phyloP scores from a whole-genome alignment of 2,113 vertebrate genomes.

The Sterrhoptilus dennistouni region DNA sequence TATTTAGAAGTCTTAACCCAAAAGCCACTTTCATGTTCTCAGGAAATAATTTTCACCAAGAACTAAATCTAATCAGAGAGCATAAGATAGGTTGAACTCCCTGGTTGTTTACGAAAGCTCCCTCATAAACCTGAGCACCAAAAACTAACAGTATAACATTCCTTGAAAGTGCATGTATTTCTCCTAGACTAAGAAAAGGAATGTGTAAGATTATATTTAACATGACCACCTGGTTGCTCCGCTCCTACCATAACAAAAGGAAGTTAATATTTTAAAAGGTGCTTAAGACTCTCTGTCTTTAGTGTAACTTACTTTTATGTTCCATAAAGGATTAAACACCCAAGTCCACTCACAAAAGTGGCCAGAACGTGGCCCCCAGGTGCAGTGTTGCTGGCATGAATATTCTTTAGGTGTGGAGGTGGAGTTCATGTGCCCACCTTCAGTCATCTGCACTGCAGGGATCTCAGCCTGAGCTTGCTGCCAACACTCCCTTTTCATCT shows the following conservation, averaged over 20 bases:
- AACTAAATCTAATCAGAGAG: neutral
- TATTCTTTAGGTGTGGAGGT: neutral
- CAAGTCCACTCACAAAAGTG: neutral
- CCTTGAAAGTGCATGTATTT: slow-evolving; percentile 40
- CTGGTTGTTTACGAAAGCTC: slow-evolving; percentile 4
- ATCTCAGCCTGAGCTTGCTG: neutral
- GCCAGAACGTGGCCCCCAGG: neutral
- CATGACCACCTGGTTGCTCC: slow-evolving; percentile 18
- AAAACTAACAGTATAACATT: slow-evolving; percentile 41
- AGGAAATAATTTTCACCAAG: slow-evolving; percentile 20
- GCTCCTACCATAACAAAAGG: slow-evolving; percentile 9
- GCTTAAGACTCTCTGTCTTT: neutral
- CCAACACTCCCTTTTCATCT: neutral
- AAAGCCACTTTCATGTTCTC: neutral
- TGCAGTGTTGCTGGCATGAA: neutral
- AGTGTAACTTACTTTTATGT: neutral
- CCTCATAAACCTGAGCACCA: neutral
- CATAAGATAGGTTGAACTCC: neutral
- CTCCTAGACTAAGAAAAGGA: slow-evolving; percentile 22
- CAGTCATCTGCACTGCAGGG: neutral
- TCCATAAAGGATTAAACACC: neutral
- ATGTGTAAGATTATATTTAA: slow-evolving; percentile 48
- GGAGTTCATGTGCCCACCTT: neutral
- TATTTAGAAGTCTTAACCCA: slow-evolving; percentile 5
- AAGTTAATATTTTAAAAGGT: slow-evolving; percentile 44